Percentiles rank a stretch among this genome's conserved stretches.
Conservation (phyloP, 2,113 vertebrate genomes). For the Zeus faber region DNA sequence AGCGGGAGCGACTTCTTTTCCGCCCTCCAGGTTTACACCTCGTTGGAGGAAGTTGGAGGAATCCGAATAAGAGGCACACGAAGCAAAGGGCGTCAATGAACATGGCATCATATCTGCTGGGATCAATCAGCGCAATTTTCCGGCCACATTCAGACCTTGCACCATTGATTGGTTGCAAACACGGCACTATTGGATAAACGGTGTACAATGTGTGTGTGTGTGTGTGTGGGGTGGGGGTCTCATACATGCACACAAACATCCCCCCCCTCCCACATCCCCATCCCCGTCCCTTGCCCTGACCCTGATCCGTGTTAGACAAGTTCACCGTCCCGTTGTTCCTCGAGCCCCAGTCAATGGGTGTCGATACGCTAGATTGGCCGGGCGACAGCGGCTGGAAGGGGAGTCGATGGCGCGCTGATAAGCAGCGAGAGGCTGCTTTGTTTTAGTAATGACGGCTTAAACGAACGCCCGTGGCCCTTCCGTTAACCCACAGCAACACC, state of each 20-base stretch:
- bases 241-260: conserved; percentile 1
- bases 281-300: conserved; percentile 55
- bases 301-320: conserved; percentile 67
- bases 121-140: conserved; percentile 55
- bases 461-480: conserved; percentile 41
- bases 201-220: not conserved
- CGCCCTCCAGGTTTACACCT: conserved; percentile 1
- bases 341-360: conserved; percentile 71
- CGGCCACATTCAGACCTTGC: conserved; percentile 45
- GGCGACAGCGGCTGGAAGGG: conserved; percentile 57
- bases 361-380: conserved; percentile 67
- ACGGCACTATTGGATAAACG: conserved; percentile 55
- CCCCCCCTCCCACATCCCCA: conserved; percentile 21
- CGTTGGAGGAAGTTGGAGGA: not conserved
- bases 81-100: conserved; percentile 46
- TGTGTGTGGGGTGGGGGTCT: conserved; percentile 33
- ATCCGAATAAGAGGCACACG: conserved; percentile 22
- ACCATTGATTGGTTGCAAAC: conserved; percentile 51
- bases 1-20: not conserved
- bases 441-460: conserved; percentile 80
- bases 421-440: conserved; percentile 72
- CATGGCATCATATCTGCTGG: conserved; percentile 38
- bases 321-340: conserved; percentile 70
- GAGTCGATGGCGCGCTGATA: conserved; percentile 74
- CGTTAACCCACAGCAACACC: conserved; percentile 51